phyloP scores from a whole-genome alignment of 53 echinoderm and acorn worm species.

The Hippasteria phrygiana region DNA sequence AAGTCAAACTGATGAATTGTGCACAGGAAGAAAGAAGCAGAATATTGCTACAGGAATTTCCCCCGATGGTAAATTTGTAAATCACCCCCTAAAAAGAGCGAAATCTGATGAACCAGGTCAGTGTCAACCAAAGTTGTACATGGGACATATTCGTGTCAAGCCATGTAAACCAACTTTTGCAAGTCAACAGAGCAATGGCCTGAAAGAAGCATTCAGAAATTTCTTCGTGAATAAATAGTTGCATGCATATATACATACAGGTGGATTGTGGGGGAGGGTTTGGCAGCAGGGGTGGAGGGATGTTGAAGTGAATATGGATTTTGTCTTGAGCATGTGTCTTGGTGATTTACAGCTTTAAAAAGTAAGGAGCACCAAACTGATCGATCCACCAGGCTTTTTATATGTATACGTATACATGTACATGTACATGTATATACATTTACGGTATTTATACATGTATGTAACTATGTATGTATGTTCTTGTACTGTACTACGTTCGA shows the following conservation, averaged over 20 bases:
- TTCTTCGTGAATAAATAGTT: neutral
- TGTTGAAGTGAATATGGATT: too few species aligned
- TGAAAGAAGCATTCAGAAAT: conserved; percentile 8
- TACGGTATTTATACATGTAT: too few species aligned
- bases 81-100: neutral
- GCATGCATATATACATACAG: neutral
- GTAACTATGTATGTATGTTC: too few species aligned
- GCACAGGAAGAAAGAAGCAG: neutral
- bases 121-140: neutral
- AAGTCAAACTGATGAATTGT: neutral
- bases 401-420: too few species aligned
- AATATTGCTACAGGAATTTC: neutral
- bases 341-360: too few species aligned
- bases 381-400: too few species aligned
- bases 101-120: neutral
- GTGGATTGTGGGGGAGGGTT: neutral
- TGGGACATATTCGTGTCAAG: neutral
- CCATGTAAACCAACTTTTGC: neutral
- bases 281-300: too few species aligned
- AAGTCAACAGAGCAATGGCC: neutral
- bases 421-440: too few species aligned
- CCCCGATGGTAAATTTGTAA: neutral
- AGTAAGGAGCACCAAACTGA: too few species aligned
- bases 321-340: too few species aligned
- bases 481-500: too few species aligned